Evolutionary conservation across 2,113 vertebrate genomes (phyloP), one percentile per base, ranked within the genome.

Genomic region (Anguilla japonica): DNA sequence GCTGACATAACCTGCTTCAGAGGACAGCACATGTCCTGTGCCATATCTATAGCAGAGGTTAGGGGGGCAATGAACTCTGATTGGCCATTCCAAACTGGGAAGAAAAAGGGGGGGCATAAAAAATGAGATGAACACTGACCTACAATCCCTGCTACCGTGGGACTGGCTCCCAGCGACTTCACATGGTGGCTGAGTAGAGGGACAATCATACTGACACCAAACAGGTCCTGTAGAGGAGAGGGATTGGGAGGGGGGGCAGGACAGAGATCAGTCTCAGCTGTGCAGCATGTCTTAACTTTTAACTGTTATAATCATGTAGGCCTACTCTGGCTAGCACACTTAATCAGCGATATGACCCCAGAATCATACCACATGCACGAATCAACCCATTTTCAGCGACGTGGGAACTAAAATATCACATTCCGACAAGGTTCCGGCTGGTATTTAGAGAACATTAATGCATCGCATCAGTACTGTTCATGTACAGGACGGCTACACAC

Each of bases 181-280:
- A 98, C 94, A 34, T 97, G 98, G 93, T 97, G 97, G 88, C 95
- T 98, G 92, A 99, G 92, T 89, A 99, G 92, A 53, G 98, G 98
- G 85, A 99, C 96, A 80, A 99, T 96, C 97, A 99, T 97, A 93
- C 98, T 99, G 88, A 99, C 98, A 85, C 97, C 98, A 92, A 99
- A 99, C 91, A 99, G 93, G 88, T 99, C 98, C 98, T 99, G 92
- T 86, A 91, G 92, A 91, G 85, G 92, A 53, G 89, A 56, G 71
- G 63, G 20, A 84, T 50, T 84, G 1, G 8, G 50, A 11, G n/a
- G 14, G 22, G 13, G 0, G 1, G 41, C 13, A 85, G 46, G 0
- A 75, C 18, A 84, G 34, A n/a, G 20, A 29, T 34, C 20, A 82
- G n/a, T 46, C 11, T 86, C 15, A 83, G n/a, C 56, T 34, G 41